Evolutionary conservation across 35 echinoderm and acorn worm species (phyloP), one percentile per base, ranked within the genome.

Genomic region (Apostichopus parvimensis): DNA sequence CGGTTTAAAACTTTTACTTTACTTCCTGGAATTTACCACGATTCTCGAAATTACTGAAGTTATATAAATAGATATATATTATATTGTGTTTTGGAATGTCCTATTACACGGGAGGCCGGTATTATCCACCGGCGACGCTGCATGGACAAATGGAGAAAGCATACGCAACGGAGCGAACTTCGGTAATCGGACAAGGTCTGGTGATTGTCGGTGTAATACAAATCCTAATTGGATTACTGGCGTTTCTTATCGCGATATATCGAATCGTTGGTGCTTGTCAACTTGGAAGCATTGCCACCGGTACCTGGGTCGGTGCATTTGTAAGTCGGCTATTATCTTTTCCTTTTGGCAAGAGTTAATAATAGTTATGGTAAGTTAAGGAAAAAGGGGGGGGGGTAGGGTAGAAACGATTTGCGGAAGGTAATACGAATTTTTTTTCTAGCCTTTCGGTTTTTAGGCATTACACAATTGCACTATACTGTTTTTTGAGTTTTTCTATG

Each of bases 271-370:
- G 56, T 12, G 25, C 13, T 0, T 87, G 85, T n/a, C 57, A 65
- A 71, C 14, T 87, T n/a, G 85, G 18, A 17, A 87, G 22, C 57
- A 17, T 87, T n/a, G 85, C 26, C 2, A 87, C 85, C 57, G 85
- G 85, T 17, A 87, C 64, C 10, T 87, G 85, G 85, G 85, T 87
- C 57, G 85, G 85, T n/a, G 85, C 57, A 62, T 59, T 87, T 18
- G 85, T 87, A 57, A 87, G 85, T 87, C 64, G 9, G 18, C 25
- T 64, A 8, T 66, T n/a, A 12, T 71, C 23, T 9, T 9, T 87
- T 59, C 12, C 8, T 17, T 45, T 45, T 45, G 34, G 34, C 34
- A 45, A 45, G 34, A 45, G 34, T 45, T 45, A 4, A 45, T 45
- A 45, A 45, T 45, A 45, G 34, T 45, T 45, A 45, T 45, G 34